Conservation (phyloP, 2,113 vertebrate genomes). For the Circaetus gallicus region DNA sequence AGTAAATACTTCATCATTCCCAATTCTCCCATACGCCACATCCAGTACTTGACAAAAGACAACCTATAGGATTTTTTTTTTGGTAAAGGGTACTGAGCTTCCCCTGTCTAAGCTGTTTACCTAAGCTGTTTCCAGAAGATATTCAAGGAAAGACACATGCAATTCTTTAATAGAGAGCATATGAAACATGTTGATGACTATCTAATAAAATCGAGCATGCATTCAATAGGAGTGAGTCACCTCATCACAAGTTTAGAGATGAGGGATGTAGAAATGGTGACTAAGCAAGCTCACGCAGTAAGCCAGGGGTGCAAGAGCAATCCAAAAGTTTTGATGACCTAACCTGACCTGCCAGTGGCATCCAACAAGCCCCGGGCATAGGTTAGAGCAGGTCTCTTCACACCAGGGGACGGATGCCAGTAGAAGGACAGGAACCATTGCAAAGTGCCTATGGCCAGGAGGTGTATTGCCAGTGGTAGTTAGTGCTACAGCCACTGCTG, state of each 20-base stretch:
- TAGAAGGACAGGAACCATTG: not conserved
- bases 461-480: not conserved
- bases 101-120: not conserved
- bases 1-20: constrained; percentile 38
- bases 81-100: not conserved
- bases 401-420: not conserved
- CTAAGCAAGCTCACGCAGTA: not conserved
- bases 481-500: not conserved
- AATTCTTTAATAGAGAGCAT: not conserved
- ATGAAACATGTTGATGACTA: not conserved
- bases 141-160: not conserved
- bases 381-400: not conserved
- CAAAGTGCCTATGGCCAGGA: not conserved
- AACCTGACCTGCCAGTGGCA: not conserved
- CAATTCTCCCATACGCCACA: not conserved
- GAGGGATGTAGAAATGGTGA: not conserved
- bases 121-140: not conserved
- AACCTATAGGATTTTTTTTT: not conserved
- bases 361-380: not conserved
- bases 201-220: not conserved
- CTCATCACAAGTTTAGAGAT: not conserved
- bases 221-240: constrained; percentile 2
- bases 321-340: not conserved
- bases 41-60: not conserved
- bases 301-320: not conserved